phyloP scores from a whole-genome alignment of 2,113 vertebrate species.

The Pavo muticus region DNA sequence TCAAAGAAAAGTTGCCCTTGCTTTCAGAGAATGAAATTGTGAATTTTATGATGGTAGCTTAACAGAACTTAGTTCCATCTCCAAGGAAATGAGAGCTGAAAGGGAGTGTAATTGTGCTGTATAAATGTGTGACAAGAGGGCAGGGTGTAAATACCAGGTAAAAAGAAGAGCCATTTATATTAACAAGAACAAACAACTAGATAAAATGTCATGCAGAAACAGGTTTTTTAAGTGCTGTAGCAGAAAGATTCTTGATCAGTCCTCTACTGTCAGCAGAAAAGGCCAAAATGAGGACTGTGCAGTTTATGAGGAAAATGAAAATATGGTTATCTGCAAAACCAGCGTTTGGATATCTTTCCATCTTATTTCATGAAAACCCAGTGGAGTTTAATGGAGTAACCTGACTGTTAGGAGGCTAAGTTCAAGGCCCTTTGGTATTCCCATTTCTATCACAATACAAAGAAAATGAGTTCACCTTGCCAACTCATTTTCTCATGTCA shows the following conservation, averaged over 20 bases:
- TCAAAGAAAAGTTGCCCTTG: neutral
- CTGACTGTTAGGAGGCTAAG: neutral
- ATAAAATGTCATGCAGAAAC: neutral
- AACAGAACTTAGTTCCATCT: neutral
- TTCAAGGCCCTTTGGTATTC: neutral
- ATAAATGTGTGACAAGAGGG: neutral
- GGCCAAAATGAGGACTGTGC: neutral
- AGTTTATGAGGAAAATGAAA: neutral
- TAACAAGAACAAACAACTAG: neutral
- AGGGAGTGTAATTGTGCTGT: neutral
- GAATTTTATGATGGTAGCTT: neutral
- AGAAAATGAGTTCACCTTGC: neutral
- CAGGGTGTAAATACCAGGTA: neutral
- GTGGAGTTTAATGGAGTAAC: neutral
- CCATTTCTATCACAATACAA: neutral
- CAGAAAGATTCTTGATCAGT: neutral
- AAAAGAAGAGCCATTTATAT: neutral
- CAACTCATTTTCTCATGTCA: neutral
- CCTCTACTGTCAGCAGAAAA: neutral
- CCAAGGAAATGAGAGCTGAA: neutral
- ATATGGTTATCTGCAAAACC: neutral
- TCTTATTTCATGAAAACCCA: neutral
- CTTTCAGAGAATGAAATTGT: neutral
- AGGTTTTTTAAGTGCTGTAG: neutral
- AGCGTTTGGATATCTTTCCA: neutral